Percentiles rank a stretch among this genome's conserved stretches.
Conservation (phyloP, 2,888 invertebrate species). For the Drosophila fungiperda region DNA sequence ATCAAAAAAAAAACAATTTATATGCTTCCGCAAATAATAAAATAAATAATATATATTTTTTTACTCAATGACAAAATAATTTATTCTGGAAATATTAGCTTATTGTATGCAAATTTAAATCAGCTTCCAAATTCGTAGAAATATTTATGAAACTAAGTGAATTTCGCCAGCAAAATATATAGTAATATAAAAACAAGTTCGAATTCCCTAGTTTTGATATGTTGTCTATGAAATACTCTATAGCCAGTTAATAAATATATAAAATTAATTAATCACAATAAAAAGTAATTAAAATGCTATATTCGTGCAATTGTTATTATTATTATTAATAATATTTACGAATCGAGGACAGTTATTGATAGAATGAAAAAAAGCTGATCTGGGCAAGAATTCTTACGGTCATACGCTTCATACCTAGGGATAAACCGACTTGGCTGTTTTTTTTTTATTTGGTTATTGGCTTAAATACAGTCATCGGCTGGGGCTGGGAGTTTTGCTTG, state of each 20-base stretch:
- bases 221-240: neutral
- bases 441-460: neutral
- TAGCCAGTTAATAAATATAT: neutral
- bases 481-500: slow-evolving; percentile 5
- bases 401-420: neutral
- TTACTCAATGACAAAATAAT: neutral
- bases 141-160: neutral
- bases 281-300: neutral
- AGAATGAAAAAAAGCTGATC: neutral
- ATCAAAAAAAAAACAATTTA: neutral
- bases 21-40: neutral
- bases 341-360: neutral
- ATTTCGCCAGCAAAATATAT: neutral
- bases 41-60: neutral
- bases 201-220: neutral
- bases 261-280: neutral
- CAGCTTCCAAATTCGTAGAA: neutral
- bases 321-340: neutral
- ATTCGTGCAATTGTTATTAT: no score
- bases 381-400: neutral
- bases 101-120: neutral
- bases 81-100: neutral
- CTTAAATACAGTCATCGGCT: neutral
- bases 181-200: neutral
- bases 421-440: neutral